Evolutionary conservation across 2,888 invertebrate species (phyloP), one percentile per base, ranked within the genome.

Genomic region (Calliopum simillimum): DNA sequence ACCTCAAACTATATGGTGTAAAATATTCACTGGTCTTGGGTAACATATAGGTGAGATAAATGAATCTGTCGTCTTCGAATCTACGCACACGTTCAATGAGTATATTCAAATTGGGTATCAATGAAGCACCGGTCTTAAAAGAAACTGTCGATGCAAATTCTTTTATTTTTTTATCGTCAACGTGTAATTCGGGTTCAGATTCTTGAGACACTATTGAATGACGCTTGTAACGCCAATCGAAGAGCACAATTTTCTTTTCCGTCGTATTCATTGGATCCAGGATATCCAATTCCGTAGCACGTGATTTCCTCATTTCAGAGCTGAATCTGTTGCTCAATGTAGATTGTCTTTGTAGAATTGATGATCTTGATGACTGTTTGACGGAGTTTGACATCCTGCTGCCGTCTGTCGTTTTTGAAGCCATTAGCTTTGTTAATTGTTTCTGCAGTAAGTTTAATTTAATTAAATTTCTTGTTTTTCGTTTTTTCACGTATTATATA

Each of bases 11-110:
- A 79, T 94, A 94, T 0, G 93, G 93, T 3, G 92, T 91, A 75
- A 92, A 94, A 78, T 89, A 89, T 76, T 92, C 91, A 73, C 93
- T 93, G 4, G 90, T 89, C 69, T 89, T 89, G n/a, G 91, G 89
- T 1, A 92, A 91, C 51, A 92, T 91, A 76, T 93, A 93, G 8
- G 90, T 89, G 88, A 96, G 89, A 81, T 96, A 96, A 4, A 93
- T 88, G 81, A 94, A 96, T 5, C 80, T 75, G 67, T 89, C 87
- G n/a, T 89, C 87, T 0, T 89, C 88, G 72, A 89, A 87, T 2
- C 82, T 82, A 47, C 89, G 87, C 74, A 94, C 87, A 70, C 87
- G 87, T 23, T 82, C 80, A 11, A 85, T 79, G 0, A 81, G 41
- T 23, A 79, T 33, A 73, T 85, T 85, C 2, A 85, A 68, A 61